Base-by-base conservation (phyloP, 2,113 vertebrate species). In the Polyodon spathula region DNA sequence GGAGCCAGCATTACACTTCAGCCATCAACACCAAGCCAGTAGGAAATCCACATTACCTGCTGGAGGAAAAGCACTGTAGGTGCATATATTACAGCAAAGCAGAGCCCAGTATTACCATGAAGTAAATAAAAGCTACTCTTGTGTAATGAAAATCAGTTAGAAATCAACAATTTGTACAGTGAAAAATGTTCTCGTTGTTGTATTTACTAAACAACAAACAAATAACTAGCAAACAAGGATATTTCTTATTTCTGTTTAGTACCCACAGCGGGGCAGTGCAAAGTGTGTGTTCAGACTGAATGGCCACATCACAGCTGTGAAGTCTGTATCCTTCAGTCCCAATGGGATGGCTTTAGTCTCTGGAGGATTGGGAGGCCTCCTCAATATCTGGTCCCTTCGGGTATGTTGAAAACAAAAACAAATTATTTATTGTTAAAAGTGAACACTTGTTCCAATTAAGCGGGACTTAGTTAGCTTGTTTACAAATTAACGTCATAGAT, bases 351-450 rank as follows among this genome's bases (percentile, higher is more conserved):
- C 78, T 4, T 71, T 89, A 54, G 74, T 84, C 50, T 87, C 88
- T 61, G 88, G 88, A 53, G 88, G 86, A 48, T 84, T 86, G 1
- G 86, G 86, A 10, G 86, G 88, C 1, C 71, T 89, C 56, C 82
- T 89, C 43, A 89, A 89, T 73, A 77, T 89, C 75, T 89, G 88
- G 88, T 89, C 88, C 63, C 71, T 89, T 51, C 80, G 81, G 75
- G 88, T 89, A 42, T 72, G 73, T 14, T 6, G 43, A 37, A 27
- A 17, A 17, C 14, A 17, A n/a, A 52, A n/a, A 52, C 50, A 1
- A n/a, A 52, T 2, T 2, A n/a, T n/a, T 14, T 27, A 27, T 27
- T 27, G 27, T 27, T 27, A 27, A 27, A 9, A 56, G 8, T 46
- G 14, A 14, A 8, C 44, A 10, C 14, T 46, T 8, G 14, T 10